Conservation (phyloP, 2,797 vertebrate species). For the Alcedo atthis region DNA sequence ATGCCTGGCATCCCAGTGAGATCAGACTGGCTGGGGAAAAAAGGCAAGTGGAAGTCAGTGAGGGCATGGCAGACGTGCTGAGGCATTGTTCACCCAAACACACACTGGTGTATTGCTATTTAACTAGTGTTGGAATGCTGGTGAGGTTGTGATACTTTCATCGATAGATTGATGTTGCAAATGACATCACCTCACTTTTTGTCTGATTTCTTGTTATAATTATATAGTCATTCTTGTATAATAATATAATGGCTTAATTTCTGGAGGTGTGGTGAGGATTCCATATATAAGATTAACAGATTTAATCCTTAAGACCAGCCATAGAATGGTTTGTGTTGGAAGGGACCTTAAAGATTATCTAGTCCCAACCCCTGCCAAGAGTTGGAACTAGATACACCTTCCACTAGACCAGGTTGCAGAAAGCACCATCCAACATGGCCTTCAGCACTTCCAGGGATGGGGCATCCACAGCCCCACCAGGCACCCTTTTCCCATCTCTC, state of each 20-base stretch:
- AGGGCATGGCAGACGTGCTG: neutral
- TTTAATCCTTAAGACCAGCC: neutral
- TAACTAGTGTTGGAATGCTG: neutral
- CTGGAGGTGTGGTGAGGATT: neutral
- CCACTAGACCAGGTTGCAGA: neutral
- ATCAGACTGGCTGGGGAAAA: neutral
- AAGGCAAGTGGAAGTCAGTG: neutral
- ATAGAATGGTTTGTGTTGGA: neutral
- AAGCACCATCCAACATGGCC: neutral
- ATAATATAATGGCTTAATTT: neutral
- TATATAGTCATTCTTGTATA: neutral
- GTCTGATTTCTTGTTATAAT: neutral
- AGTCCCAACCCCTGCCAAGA: neutral
- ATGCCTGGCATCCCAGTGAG: neutral
- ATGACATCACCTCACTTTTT: neutral
- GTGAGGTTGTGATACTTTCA: neutral
- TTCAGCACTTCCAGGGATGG: neutral
- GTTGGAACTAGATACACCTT: neutral
- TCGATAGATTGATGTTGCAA: neutral
- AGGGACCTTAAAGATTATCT: neutral
- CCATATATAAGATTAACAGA: neutral
- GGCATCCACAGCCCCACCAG: neutral
- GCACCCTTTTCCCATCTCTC: neutral
- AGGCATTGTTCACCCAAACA: neutral
- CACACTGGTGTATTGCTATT: neutral